These are phyloP conservation scores for Drosophila seclusa DNA, from an alignment of 2,888 invertebrate species.

Conservation along the genomic window DNA sequence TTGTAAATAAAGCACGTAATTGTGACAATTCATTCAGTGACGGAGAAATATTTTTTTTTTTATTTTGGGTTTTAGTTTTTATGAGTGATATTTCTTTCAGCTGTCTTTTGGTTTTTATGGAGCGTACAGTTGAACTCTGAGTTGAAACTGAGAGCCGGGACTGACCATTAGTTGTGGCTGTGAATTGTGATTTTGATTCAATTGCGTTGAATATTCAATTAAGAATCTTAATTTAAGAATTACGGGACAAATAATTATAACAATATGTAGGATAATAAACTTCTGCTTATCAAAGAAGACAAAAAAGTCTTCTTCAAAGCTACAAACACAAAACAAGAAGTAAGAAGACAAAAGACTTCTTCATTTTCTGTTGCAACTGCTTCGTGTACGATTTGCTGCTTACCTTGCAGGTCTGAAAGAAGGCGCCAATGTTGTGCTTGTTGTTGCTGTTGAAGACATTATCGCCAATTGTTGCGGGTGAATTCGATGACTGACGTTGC, in stretches of 20 bases:
- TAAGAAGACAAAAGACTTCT: not conserved
- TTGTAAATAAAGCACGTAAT: slow-evolving; percentile 43
- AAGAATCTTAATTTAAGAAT: not conserved
- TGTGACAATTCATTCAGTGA: slow-evolving; percentile 47
- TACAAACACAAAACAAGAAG: not conserved
- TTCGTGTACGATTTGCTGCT: slow-evolving; percentile 43
- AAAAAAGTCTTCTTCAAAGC: not conserved
- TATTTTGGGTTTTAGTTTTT: slow-evolving; percentile 11
- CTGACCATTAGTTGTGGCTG: not conserved
- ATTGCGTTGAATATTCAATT: not conserved
- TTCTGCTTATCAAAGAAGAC: not conserved
- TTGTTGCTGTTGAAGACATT: slow-evolving; percentile 39
- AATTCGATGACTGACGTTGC: slow-evolving; percentile 50
- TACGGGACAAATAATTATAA: not conserved
- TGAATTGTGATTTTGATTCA: not conserved
- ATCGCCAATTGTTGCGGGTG: slow-evolving; percentile 49
- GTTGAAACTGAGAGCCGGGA: not conserved
- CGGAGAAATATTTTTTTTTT: slow-evolving; percentile 11
- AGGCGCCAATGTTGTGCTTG: slow-evolving; percentile 81
- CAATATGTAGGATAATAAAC: not conserved
- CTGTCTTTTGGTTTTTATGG: not conserved
- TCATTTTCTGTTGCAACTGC: not conserved
- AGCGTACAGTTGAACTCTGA: slow-evolving; percentile 31
- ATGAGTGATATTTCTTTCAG: slow-evolving; percentile 6
- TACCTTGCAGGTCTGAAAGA: slow-evolving; percentile 86